Evolutionary conservation across 2,888 invertebrate genomes (phyloP).

Genomic region (Diadromus collaris): DNA sequence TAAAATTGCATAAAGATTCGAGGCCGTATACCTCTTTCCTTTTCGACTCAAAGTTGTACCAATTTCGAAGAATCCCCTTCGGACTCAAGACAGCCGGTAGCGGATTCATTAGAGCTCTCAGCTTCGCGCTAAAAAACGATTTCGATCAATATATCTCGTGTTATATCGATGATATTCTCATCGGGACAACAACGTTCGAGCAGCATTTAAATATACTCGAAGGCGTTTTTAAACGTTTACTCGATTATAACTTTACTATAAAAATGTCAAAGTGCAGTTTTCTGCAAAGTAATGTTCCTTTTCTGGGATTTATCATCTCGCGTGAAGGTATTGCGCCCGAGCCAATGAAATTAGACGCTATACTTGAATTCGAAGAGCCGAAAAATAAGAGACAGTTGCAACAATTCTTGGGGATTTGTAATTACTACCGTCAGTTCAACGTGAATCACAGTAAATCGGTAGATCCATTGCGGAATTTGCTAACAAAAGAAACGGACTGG

Average conservation of each 20-base stretch:
- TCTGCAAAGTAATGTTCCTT: background rate
- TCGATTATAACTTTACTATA: background rate
- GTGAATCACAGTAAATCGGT: slow-evolving; percentile 12
- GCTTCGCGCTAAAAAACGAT: background rate
- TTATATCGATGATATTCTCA: slow-evolving; percentile 9
- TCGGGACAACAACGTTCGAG: background rate
- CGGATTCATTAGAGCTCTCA: no score
- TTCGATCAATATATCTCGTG: background rate
- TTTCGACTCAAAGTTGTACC: background rate
- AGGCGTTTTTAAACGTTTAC: background rate
- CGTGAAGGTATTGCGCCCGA: background rate
- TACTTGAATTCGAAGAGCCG: slow-evolving; percentile 9
- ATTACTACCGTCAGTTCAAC: no score
- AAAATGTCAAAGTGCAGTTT: slow-evolving; percentile 7
- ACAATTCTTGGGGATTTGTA: slow-evolving; percentile 44
- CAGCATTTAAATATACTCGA: background rate
- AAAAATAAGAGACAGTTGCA: slow-evolving; percentile 57
- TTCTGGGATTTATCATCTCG: background rate
- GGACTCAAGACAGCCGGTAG: no score
- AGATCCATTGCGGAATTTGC: slow-evolving; percentile 10
- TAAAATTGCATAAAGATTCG: no score
- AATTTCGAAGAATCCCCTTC: no score
- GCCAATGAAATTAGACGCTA: background rate
- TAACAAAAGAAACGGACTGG: background rate
- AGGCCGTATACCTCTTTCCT: no score